These are phyloP conservation scores for Trachurus trachurus DNA, from an alignment of 2,797 vertebrate genomes.

Conservation along the genomic window DNA sequence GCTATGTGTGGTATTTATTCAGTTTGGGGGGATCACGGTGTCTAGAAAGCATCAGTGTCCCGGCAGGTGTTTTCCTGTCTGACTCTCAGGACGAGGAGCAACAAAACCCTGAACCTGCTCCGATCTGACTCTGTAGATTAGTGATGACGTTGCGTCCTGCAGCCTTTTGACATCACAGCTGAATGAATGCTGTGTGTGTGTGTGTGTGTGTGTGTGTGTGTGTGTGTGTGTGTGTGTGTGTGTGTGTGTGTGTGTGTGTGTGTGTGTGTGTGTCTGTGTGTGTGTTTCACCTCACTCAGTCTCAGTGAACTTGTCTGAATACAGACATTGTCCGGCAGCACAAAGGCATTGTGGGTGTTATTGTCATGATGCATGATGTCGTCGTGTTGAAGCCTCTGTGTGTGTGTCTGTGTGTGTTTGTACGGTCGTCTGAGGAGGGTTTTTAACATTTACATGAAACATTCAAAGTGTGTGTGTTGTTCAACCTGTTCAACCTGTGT, in stretches of 20 bases:
- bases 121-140: not conserved
- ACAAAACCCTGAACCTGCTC: not conserved
- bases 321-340: slow-evolving; percentile 41
- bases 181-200: slow-evolving; percentile 17
- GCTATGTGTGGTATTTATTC: too few relatives aligned
- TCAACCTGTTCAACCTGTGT: not conserved
- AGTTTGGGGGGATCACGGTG: too few relatives aligned
- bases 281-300: slow-evolving; percentile 41
- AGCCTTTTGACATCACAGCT: slow-evolving; percentile 21
- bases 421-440: slow-evolving; percentile 1
- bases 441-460: slow-evolving; percentile 23
- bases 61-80: too few relatives aligned
- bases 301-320: slow-evolving; percentile 57
- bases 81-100: too few relatives aligned
- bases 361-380: slow-evolving; percentile 33
- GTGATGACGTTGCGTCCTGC: not conserved
- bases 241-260: slow-evolving; percentile 22
- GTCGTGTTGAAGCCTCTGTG: slow-evolving; percentile 27
- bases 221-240: slow-evolving; percentile 25
- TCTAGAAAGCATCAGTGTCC: too few relatives aligned
- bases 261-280: slow-evolving; percentile 19
- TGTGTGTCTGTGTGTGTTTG: slow-evolving; percentile 20
- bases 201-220: slow-evolving; percentile 29
- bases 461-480: not conserved
- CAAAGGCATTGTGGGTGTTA: slow-evolving; percentile 54